Percentiles rank a stretch among this genome's conserved stretches.
Evolutionary conservation across 2,113 vertebrate genomes (phyloP).

Genomic region (Chaetura pelagica): DNA sequence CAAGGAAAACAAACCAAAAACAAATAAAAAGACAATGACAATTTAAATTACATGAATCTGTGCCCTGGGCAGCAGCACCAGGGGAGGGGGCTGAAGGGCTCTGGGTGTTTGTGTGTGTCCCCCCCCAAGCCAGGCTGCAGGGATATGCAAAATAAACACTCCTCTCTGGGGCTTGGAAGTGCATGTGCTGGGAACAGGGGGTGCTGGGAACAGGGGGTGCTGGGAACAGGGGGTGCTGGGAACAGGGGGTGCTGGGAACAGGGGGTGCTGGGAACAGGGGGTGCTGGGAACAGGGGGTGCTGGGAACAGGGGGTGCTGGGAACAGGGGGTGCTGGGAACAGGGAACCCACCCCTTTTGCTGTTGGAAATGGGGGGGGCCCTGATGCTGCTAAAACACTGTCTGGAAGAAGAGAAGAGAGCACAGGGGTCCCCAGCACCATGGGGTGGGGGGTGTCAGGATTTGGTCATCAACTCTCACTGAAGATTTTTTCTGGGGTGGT

Average conservation of each 20-base stretch:
- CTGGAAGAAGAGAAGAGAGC: background rate
- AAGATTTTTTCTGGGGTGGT: conserved; percentile 13
- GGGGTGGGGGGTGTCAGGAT: background rate
- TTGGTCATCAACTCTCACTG: conserved; percentile 32
- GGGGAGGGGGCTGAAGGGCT: background rate
- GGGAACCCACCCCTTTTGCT: background rate
- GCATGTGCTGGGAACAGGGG: too few species aligned
- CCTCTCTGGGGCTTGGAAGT: too few species aligned
- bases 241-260: too few species aligned
- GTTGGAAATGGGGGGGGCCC: background rate
- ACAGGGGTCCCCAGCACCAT: background rate
- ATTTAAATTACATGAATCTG: conserved; percentile 64
- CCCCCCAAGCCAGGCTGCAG: background rate
- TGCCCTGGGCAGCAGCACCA: conserved; percentile 22
- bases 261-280: background rate
- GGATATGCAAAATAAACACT: too few species aligned
- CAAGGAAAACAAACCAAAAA: conserved; percentile 30
- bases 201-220: too few species aligned
- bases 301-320: background rate
- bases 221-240: too few species aligned
- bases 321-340: conserved; percentile 5
- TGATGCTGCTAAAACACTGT: conserved; percentile 5
- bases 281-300: background rate
- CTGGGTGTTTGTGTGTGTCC: background rate
- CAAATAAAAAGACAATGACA: conserved; percentile 51